Conservation (phyloP, 1,140 invertebrate genomes). For the Rhizoglyphus robini region DNA sequence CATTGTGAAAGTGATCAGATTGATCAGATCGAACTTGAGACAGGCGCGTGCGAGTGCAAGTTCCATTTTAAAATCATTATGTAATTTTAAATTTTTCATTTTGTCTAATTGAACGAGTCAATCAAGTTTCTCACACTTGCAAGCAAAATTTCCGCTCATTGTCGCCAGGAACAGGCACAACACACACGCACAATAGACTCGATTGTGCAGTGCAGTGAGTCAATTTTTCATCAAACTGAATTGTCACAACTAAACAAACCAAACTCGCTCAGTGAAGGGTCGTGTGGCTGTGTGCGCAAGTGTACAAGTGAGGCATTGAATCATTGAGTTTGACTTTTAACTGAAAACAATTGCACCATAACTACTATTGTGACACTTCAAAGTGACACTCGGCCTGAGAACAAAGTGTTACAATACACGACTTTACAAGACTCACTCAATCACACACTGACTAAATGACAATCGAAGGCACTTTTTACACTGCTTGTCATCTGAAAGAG, state of each 20-base stretch:
- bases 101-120: too few relatives aligned
- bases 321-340: background rate
- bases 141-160: too few relatives aligned
- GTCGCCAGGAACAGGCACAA: too few relatives aligned
- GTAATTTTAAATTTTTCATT: too few relatives aligned
- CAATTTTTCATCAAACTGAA: constrained; percentile 13
- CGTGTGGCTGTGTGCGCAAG: background rate
- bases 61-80: constrained; percentile 6
- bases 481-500: too few relatives aligned
- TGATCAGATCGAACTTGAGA: background rate
- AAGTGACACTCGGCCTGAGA: background rate
- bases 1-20: too few relatives aligned
- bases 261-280: background rate
- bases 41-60: background rate
- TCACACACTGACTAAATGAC: too few relatives aligned
- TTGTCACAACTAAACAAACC: too few relatives aligned
- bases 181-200: background rate
- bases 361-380: too few relatives aligned
- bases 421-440: background rate
- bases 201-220: background rate
- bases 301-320: too few relatives aligned
- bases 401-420: background rate
- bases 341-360: background rate
- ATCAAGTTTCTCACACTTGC: too few relatives aligned
- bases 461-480: too few relatives aligned